Conservation (phyloP, 2,888 invertebrate genomes). For the Cantharis nigra region DNA sequence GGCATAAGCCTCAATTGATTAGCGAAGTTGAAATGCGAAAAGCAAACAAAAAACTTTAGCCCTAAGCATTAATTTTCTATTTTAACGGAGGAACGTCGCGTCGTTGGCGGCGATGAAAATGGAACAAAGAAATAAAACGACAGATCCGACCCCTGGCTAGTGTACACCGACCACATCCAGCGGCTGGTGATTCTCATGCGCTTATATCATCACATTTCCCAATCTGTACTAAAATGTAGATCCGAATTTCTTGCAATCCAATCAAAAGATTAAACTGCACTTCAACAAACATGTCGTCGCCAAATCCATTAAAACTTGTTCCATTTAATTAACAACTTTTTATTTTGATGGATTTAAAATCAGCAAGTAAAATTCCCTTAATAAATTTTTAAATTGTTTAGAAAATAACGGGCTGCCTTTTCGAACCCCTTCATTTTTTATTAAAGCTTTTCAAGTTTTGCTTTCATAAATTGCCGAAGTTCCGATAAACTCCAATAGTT, state of each 20-base stretch:
- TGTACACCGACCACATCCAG: slow-evolving; percentile 18
- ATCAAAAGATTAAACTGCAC: slow-evolving; percentile 21
- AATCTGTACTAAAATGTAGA: slow-evolving; percentile 20
- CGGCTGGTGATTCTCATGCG: slow-evolving; percentile 29
- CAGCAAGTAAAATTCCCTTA: background rate
- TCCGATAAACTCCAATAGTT: background rate
- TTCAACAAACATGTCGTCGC: slow-evolving; percentile 11
- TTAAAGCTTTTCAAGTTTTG: background rate
- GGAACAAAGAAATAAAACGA: slow-evolving; percentile 26
- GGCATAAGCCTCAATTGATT: slow-evolving; percentile 13
- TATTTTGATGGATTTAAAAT: background rate
- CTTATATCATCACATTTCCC: slow-evolving; percentile 10
- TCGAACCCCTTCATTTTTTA: background rate
- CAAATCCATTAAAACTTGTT: background rate
- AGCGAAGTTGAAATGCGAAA: slow-evolving; percentile 11
- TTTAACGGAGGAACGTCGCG: slow-evolving; percentile 12
- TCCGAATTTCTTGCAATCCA: slow-evolving; percentile 16
- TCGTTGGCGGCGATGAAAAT: slow-evolving; percentile 17
- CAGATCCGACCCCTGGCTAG: slow-evolving; percentile 23
- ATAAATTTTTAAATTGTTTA: background rate
- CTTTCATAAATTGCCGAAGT: background rate
- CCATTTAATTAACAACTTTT: background rate
- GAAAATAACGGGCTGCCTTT: background rate
- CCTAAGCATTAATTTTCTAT: slow-evolving; percentile 23
- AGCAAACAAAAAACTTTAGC: slow-evolving; percentile 18